phyloP scores from a whole-genome alignment of 2,113 vertebrate species.

The Daboia siamensis region DNA sequence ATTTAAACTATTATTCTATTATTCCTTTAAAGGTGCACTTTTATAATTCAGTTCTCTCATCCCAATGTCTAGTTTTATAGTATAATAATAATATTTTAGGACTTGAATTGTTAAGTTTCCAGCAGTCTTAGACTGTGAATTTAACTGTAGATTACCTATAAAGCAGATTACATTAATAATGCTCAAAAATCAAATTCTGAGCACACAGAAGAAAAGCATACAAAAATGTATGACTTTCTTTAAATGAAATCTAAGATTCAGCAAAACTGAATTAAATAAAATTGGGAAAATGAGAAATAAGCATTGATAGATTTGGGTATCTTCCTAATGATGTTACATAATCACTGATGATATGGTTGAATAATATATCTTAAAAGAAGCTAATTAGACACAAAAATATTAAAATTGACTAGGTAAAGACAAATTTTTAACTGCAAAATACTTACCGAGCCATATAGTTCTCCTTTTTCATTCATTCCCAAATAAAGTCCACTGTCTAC shows the following conservation, averaged over 20 bases:
- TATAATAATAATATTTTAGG: neutral
- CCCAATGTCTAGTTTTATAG: neutral
- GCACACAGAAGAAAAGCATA: neutral
- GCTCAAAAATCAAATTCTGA: neutral
- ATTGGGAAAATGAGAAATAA: neutral
- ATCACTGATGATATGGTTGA: neutral
- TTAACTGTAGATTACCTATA: neutral
- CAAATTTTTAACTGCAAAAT: neutral
- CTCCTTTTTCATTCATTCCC: slow-evolving; percentile 93
- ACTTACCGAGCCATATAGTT: slow-evolving; percentile 96
- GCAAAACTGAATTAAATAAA: neutral
- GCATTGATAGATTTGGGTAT: neutral
- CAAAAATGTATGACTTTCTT: neutral
- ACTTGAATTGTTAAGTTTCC: neutral
- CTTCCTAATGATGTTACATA: slow-evolving; percentile 10
- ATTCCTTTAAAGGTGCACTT: neutral
- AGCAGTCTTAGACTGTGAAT: neutral
- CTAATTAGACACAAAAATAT: neutral
- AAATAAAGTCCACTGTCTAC: slow-evolving; percentile 97
- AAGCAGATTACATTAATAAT: neutral
- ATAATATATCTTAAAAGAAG: neutral
- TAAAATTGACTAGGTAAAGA: neutral
- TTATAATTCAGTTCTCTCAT: neutral
- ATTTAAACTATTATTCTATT: neutral
- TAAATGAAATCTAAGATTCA: neutral